These are phyloP conservation scores for Parazoanthus atlanticus DNA, from an alignment of 92 coral and sea anemone species.

Conservation along the genomic window DNA sequence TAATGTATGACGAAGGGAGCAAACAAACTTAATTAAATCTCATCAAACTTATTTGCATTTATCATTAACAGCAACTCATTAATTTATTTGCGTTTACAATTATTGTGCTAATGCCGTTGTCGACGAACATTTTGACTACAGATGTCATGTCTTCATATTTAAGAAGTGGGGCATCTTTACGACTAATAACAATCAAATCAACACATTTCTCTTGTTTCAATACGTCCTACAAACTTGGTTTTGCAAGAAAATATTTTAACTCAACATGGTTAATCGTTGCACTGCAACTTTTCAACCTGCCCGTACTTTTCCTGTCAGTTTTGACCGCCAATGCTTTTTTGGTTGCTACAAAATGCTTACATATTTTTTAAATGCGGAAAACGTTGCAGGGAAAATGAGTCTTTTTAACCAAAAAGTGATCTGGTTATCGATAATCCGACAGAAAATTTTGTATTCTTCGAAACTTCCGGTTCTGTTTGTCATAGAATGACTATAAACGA, in stretches of 20 bases:
- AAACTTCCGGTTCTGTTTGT: not conserved
- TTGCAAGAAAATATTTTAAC: no score
- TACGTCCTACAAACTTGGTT: not conserved
- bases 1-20: not conserved
- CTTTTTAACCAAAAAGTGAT: no score
- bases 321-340: not conserved
- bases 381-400: not conserved
- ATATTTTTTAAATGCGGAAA: not conserved
- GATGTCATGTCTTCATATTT: not conserved
- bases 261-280: no score
- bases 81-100: not conserved
- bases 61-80: conserved; percentile 5
- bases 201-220: not conserved
- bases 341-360: not conserved
- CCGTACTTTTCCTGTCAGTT: not conserved
- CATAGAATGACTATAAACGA: no score
- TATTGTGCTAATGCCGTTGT: not conserved
- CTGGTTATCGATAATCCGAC: not conserved
- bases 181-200: not conserved
- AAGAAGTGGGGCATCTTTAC: not conserved
- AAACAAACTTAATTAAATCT: not conserved
- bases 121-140: not conserved
- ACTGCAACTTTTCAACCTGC: not conserved
- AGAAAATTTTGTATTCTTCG: no score
- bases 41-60: conserved; percentile 31